Base-by-base conservation (phyloP, 2,797 vertebrate species). In the Onychomys torridus region DNA sequence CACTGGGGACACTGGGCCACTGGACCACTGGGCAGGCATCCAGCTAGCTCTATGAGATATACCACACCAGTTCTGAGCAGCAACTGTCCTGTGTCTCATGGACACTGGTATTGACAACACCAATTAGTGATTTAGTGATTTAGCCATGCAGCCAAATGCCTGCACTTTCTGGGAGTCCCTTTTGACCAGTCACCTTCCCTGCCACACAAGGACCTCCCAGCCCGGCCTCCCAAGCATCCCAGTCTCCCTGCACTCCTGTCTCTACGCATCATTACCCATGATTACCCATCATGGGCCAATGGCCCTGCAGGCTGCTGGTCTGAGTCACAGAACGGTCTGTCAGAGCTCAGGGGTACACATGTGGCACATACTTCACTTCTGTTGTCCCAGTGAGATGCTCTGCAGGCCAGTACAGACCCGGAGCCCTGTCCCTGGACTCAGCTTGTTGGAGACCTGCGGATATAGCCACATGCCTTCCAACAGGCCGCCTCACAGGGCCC, bases 51-150 rank as follows among this genome's bases (percentile, higher is more conserved):
- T 37, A 12, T 63, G 55, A 95, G 57, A 89, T 37, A 17, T 0
- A 93, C 40, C 76, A 32, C 49, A 59, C 81, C 84, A 61, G 29
- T 96, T 57, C 61, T 67, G 10, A 95, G 75, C 81, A 67, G 82
- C 59, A 29, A 95, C 55, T 92, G 82, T 37, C 78, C 46, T 0
- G 0, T 11, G 85, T 93, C 23, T 84, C 13, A 0, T 0, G 0
- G 8, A 55, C 76, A 6, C 19, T 0, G 0, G 37, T 82, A 77
- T 77, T 52, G 92, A 96, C 63, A n/a, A 46, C 87, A 34, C 59
- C 12, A 32, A 90, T 94, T 12, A 93, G 81, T 46, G 13, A 61
- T 23, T 59, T 40, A 82, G 55, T 63, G 34, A n/a, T 75, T 57
- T 6, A 29, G 52, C 19, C 17, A 19, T 4, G 27, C 10, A n/a